Evolutionary conservation across 1,140 invertebrate species (phyloP).

Genomic region (Rhyacophila brunnea): DNA sequence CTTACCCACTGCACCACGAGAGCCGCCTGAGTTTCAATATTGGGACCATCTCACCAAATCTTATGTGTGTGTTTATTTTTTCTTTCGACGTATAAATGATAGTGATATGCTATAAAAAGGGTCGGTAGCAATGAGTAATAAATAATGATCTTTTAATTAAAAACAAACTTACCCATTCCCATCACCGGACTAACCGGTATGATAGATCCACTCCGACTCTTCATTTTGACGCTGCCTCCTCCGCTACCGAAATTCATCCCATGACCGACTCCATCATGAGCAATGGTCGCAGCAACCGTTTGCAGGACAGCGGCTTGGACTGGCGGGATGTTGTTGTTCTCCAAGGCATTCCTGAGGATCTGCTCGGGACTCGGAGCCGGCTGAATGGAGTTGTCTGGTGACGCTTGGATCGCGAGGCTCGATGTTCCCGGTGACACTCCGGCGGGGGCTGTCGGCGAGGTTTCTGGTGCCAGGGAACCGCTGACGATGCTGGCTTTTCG

Average conservation of each 20-base stretch:
- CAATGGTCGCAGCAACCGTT: slow-evolving; percentile 18
- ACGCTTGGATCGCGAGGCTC: slow-evolving; percentile 22
- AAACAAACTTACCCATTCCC: slow-evolving; percentile 45
- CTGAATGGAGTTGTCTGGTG: slow-evolving; percentile 24
- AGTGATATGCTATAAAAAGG: no score
- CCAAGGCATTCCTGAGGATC: slow-evolving; percentile 39
- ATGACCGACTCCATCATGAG: slow-evolving; percentile 18
- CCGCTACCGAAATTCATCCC: slow-evolving; percentile 31
- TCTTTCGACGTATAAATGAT: no score
- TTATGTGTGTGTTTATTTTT: no score
- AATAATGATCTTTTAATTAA: no score
- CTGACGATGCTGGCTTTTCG: slow-evolving; percentile 47
- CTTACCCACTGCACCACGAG: no score
- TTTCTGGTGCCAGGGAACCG: slow-evolving; percentile 45
- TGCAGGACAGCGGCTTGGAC: slow-evolving; percentile 20
- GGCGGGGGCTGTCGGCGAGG: slow-evolving; percentile 49
- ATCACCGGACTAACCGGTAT: slow-evolving; percentile 54
- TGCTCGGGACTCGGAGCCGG: slow-evolving; percentile 35
- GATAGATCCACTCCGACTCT: slow-evolving; percentile 53
- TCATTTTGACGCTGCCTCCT: slow-evolving; percentile 43
- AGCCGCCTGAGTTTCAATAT: no score
- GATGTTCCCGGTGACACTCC: slow-evolving; percentile 49
- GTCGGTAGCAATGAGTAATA: no score
- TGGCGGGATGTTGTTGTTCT: slow-evolving; percentile 34
- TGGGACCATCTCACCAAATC: no score